Percentiles rank a stretch among this genome's conserved stretches.
Evolutionary conservation across 2,888 invertebrate species (phyloP).

Genomic region (Timema cristinae): DNA sequence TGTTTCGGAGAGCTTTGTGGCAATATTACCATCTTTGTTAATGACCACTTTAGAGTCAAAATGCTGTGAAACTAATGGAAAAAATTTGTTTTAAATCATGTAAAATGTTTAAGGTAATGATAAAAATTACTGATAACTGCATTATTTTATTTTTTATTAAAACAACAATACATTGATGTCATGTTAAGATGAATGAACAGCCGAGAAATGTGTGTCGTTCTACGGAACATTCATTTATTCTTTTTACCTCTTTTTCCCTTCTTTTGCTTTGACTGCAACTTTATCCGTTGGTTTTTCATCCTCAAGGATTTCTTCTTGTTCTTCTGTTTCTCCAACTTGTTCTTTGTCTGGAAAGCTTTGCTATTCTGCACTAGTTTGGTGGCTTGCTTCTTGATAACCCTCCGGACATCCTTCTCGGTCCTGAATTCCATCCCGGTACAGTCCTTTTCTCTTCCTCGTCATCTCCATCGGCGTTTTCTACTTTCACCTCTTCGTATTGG

Average conservation of each 20-base stretch:
- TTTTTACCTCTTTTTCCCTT: conserved; percentile 18
- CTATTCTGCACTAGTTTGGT: conserved; percentile 70
- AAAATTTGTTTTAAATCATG: conserved; percentile 37
- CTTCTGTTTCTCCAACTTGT: conserved; percentile 62
- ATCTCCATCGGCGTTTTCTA: conserved; percentile 38
- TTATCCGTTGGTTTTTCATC: conserved; percentile 39
- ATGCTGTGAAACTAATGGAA: conserved; percentile 12
- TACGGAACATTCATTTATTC: conserved; percentile 12
- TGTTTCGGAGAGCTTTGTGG: neutral
- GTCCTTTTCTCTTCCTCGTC: conserved; percentile 41
- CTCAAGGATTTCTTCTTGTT: conserved; percentile 63
- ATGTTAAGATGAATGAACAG: neutral
- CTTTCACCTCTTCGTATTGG: conserved; percentile 36
- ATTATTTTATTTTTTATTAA: neutral
- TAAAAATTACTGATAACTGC: neutral
- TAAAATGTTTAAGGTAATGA: conserved; percentile 21
- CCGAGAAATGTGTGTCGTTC: neutral
- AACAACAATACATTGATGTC: neutral
- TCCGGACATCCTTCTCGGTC: conserved; percentile 66
- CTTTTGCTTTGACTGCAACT: conserved; percentile 21
- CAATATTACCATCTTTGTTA: neutral
- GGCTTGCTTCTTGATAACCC: conserved; percentile 64
- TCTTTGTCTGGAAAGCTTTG: conserved; percentile 71
- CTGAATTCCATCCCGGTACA: conserved; percentile 51
- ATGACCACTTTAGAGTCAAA: neutral